A percentile compares a stretch with the other conserved stretches of the same genome.
Evolutionary conservation across 2,797 vertebrate genomes (phyloP).

Genomic region (Aselliscus stoliczkanus): DNA sequence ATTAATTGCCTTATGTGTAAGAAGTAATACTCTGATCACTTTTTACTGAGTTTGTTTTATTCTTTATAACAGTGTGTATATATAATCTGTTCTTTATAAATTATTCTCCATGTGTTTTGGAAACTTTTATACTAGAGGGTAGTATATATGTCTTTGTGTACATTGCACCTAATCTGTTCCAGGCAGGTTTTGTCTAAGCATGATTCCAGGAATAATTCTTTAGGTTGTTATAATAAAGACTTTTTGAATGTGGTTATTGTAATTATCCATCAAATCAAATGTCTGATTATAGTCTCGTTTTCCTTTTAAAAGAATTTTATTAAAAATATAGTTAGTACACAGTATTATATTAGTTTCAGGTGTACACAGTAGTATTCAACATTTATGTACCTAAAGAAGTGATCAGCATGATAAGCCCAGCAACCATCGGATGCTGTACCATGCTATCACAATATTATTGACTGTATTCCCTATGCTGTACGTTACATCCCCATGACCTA

Average conservation of each 20-base stretch:
- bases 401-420: too few relatives aligned
- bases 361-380: too few relatives aligned
- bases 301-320: too few relatives aligned
- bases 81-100: background rate
- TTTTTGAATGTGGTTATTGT: background rate
- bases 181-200: background rate
- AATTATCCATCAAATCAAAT: background rate
- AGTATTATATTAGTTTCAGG: too few relatives aligned
- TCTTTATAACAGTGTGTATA: background rate
- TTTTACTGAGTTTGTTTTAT: slow-evolving; percentile 7
- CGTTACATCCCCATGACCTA: too few relatives aligned
- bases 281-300: background rate
- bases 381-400: too few relatives aligned
- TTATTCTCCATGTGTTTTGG: background rate
- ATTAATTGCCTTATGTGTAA: slow-evolving; percentile 18
- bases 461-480: too few relatives aligned
- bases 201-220: background rate
- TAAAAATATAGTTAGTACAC: too few relatives aligned
- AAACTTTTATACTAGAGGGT: background rate
- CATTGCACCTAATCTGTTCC: background rate
- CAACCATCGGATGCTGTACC: too few relatives aligned
- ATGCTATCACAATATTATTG: too few relatives aligned
- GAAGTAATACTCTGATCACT: background rate
- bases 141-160: background rate
- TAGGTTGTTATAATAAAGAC: background rate